These are phyloP conservation scores for Triops longicaudatus DNA, from an alignment of 1,140 invertebrate genomes.

Conservation along the genomic window DNA sequence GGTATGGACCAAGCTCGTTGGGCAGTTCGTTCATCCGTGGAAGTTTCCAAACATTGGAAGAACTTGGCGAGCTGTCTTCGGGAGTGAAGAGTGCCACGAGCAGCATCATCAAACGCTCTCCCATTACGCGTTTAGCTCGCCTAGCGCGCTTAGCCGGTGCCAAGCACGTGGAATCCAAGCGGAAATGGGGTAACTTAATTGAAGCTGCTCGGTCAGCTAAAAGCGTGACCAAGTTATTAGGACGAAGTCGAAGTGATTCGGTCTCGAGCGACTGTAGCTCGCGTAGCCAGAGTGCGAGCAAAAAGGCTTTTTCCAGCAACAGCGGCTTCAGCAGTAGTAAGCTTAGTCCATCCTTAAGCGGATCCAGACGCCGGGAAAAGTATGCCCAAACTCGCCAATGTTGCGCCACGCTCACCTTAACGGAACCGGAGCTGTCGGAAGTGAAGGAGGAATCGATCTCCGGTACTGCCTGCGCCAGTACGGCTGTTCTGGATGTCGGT, in stretches of 20 bases:
- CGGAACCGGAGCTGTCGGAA: constrained; percentile 25
- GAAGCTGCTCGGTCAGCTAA: constrained; percentile 67
- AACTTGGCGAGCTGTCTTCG: constrained; percentile 28
- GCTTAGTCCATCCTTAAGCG: background rate
- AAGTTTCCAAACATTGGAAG: constrained; percentile 21
- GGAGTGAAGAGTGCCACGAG: constrained; percentile 36
- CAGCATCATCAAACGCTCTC: constrained; percentile 43
- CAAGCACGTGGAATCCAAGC: constrained; percentile 45
- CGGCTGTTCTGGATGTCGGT: background rate
- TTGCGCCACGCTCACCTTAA: constrained; percentile 17
- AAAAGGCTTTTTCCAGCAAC: background rate
- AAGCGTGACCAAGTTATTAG: constrained; percentile 58
- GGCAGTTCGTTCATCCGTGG: constrained; percentile 33
- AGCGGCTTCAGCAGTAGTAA: background rate
- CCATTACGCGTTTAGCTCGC: constrained; percentile 46
- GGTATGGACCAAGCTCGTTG: constrained; percentile 28
- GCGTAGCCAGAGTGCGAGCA: constrained; percentile 30
- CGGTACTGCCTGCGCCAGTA: background rate
- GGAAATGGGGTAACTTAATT: constrained; percentile 68
- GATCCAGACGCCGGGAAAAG: constrained; percentile 21
- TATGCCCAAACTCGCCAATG: constrained; percentile 20
- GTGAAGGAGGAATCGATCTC: constrained; percentile 19
- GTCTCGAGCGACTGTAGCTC: constrained; percentile 59
- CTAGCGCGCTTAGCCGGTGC: constrained; percentile 38
- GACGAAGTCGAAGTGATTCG: constrained; percentile 64